phyloP scores from a whole-genome alignment of 2,888 invertebrate species.

The Tenthredo scrophulariae region DNA sequence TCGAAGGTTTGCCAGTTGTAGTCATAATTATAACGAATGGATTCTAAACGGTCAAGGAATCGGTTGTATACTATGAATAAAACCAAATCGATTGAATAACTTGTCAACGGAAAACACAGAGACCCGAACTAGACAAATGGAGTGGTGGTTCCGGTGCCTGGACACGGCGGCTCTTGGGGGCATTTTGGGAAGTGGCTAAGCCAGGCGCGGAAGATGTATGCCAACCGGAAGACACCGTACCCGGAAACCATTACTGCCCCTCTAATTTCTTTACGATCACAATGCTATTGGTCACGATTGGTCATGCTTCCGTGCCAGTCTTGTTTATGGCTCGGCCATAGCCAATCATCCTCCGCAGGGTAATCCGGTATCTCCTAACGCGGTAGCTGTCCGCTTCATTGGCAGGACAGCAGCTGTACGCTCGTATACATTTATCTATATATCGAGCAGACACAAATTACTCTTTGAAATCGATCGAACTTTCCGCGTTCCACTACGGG shows the following conservation, averaged over 20 bases:
- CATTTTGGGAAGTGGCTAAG: constrained; percentile 47
- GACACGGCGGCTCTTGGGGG: constrained; percentile 42
- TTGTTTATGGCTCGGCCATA: constrained; percentile 65
- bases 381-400: constrained; percentile 32
- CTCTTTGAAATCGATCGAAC: constrained; percentile 45
- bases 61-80: not conserved
- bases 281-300: constrained; percentile 76
- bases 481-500: constrained; percentile 41
- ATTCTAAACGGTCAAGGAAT: not conserved
- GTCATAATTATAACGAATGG: not conserved
- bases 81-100: not conserved
- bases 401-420: constrained; percentile 33
- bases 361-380: constrained; percentile 46
- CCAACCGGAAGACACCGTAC: constrained; percentile 75
- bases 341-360: constrained; percentile 51
- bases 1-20: not conserved
- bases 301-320: constrained; percentile 71
- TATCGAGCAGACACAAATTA: constrained; percentile 36
- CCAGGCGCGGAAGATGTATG: constrained; percentile 73
- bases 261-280: constrained; percentile 78
- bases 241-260: constrained; percentile 77
- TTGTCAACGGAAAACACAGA: constrained; percentile 6
- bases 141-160: constrained; percentile 29
- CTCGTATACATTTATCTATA: constrained; percentile 31
- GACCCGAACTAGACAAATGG: constrained; percentile 44